Conservation (phyloP, 2,888 invertebrate genomes). For the Trissoscelio sp. region DNA sequence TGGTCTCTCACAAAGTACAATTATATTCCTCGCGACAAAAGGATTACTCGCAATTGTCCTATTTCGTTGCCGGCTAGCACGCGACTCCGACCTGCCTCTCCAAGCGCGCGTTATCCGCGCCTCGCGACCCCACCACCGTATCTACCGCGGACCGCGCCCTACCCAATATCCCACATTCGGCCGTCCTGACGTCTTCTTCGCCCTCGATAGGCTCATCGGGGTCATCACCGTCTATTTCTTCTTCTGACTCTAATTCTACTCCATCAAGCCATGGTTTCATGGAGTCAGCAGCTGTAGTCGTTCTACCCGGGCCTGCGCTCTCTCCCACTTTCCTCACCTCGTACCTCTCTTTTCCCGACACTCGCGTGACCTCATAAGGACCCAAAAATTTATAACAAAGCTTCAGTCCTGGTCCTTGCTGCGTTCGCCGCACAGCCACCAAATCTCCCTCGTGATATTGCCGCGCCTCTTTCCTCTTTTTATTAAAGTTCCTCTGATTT, state of each 20-base stretch:
- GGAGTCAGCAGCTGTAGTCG: slow-evolving; percentile 1
- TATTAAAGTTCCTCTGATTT: neutral
- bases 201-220: neutral
- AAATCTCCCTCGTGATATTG: neutral
- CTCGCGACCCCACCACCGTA: neutral
- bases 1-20: too few species aligned
- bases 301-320: neutral
- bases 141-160: neutral
- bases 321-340: neutral
- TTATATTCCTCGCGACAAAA: too few species aligned
- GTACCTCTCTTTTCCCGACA: slow-evolving; percentile 9
- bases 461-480: neutral
- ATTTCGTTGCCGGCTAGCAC: too few species aligned
- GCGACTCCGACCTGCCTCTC: too few species aligned
- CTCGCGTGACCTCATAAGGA: neutral
- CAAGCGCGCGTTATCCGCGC: too few species aligned
- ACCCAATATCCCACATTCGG: neutral
- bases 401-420: neutral
- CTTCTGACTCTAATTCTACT: neutral
- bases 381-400: slow-evolving; percentile 2
- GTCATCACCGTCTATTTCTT: too few species aligned
- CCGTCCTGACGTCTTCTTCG: neutral
- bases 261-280: neutral
- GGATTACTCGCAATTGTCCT: too few species aligned
- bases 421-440: neutral